Evolutionary conservation across 2,113 vertebrate genomes (phyloP), one percentile per base, ranked within the genome.

Genomic region (Neomonachus schauinslandi): DNA sequence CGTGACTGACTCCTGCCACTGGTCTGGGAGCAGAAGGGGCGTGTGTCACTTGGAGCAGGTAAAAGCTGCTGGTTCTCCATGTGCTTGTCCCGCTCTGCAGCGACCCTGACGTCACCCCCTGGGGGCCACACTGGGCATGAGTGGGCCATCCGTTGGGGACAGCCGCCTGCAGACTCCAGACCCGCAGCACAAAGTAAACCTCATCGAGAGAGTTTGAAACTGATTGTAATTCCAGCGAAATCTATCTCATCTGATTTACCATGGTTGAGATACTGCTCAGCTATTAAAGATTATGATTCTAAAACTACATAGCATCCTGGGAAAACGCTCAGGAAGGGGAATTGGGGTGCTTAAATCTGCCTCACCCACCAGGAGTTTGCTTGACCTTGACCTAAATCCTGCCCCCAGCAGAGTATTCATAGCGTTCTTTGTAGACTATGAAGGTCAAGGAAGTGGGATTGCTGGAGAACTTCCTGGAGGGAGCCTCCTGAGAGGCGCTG

Each of bases 71-170:
- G 16, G 9, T 10, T n/a, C 7, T 89, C 7, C 2, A 5, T 1
- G 2, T 7, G 24, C 21, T 15, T 18, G 6, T 10, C 16, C 53
- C 5, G 24, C 21, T 11, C 24, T 22, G 11, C 59, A 12, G 36
- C 0, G 15, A 18, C 42, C 22, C 69, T 1, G 2, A 86, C n/a
- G 7, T 31, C 55, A 91, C 13, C 7, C 24, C 31, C 4, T 4
- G 33, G 15, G 42, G 13, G n/a, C 13, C 21, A 1, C 13, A 11
- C 22, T 24, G 80, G 53, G 53, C 10, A 0, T 22, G 55, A 11
- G 2, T 0, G 42, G 51, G 26, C 12, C 6, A 6, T 26, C 57
- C 36, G 2, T 46, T 0, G 2, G 9, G 71, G 28, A 28, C 33
- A 33, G 28, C 7, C 14, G 1, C 13, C 11, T 33, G 46, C 28